Base-by-base conservation (phyloP, 2,113 vertebrate species). In the Grantiella picta region DNA sequence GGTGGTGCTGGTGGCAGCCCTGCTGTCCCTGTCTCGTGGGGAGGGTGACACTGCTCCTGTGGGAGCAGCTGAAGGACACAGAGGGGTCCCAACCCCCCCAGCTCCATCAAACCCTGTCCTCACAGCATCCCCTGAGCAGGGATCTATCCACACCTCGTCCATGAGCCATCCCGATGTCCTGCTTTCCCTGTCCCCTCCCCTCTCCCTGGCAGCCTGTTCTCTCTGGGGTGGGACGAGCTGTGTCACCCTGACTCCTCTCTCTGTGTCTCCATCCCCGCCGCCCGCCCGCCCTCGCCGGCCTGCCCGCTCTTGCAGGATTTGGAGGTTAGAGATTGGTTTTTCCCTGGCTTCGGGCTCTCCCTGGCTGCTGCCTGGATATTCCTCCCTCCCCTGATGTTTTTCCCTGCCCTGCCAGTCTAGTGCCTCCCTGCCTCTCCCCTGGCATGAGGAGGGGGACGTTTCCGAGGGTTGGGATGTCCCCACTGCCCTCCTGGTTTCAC, bases 261-360 rank as follows among this genome's bases (percentile, higher is more conserved):
- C 89, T 97, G 52, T 92, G 40, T 97, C 70, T 95, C 92, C 3
- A 2, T 72, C 17, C 96, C 78, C 23, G 52, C 96, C 60, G 95
- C 89, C 97, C 86, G 95, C 86, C 96, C 11, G 68, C 92, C 95
- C 92, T 94, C 61, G 89, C 92, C 80, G 89, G 63, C 94, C 94
- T 57, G 78, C 95, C 89, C 80, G 88, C 90, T 83, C 78, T 79
- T 97, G 89, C 97, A 98, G 98, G 98, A 98, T 84, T 84, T 98
- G 96, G 98, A 98, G 98, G 98, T 98, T 96, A 98, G 98, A 77
- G 50, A 79, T 18, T 77, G 95, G 86, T 94, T 96, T 94, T 53
- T 86, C 88, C 90, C 88, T 76, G n/a, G 52, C 57, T 83, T 86
- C 38, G 85, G 59, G 87, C 93, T 96, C 40, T 82, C 40, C n/a